Conservation (phyloP, 2,113 vertebrate species). For the Rhinoderma darwinii region DNA sequence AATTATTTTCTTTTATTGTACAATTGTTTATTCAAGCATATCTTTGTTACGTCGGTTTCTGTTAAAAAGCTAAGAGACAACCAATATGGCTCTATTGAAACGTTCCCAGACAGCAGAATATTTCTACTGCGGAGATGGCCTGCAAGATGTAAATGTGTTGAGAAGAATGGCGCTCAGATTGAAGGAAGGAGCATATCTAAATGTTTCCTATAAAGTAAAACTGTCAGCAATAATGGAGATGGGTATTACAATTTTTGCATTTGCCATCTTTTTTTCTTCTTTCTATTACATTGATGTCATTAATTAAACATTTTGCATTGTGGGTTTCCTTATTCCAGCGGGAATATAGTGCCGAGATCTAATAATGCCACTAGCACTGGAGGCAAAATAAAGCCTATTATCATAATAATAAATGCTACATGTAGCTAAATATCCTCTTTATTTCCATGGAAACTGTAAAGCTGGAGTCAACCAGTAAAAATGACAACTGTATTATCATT, state of each 20-base stretch:
- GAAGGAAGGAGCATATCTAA: no score
- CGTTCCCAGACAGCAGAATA: no score
- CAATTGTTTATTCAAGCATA: no score
- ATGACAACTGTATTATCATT: neutral
- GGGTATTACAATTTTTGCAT: neutral
- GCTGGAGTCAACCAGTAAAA: neutral
- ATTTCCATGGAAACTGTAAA: conserved; percentile 21
- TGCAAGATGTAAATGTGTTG: no score
- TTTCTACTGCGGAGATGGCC: no score
- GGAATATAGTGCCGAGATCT: neutral
- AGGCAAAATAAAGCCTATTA: conserved; percentile 4
- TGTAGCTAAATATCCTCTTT: conserved; percentile 2
- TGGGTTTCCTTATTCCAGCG: neutral
- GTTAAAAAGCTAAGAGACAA: no score
- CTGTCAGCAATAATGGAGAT: neutral
- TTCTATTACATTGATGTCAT: neutral
- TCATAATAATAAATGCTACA: conserved; percentile 23
- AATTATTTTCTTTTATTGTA: no score
- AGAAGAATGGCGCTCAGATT: no score
- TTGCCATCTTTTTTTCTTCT: neutral
- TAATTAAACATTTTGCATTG: neutral
- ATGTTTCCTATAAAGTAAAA: neutral
- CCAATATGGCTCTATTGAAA: no score
- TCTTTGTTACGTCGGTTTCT: no score
- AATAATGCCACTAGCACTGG: neutral